phyloP scores from a whole-genome alignment of 2,797 vertebrate genomes.

The Otolemur crassicaudatus region DNA sequence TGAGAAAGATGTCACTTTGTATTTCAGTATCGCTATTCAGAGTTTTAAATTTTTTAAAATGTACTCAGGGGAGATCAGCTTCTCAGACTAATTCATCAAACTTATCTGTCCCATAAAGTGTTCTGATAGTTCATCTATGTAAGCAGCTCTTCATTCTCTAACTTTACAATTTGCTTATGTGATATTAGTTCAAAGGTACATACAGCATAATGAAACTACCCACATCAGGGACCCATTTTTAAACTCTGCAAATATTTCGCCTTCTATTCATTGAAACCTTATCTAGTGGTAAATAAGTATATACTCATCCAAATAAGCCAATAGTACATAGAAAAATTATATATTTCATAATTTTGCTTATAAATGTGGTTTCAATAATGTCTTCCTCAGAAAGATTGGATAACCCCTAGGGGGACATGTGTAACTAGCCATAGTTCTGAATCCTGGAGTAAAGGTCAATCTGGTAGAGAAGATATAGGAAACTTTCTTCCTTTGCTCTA shows the following conservation, averaged over 20 bases:
- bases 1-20: neutral
- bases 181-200: slow-evolving; percentile 15
- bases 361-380: slow-evolving; percentile 28
- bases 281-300: neutral
- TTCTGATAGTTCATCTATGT: neutral
- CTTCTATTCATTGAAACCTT: slow-evolving; percentile 7
- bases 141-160: neutral
- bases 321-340: neutral
- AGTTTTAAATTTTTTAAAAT: slow-evolving; percentile 42
- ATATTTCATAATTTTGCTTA: slow-evolving; percentile 55
- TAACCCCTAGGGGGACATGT: neutral
- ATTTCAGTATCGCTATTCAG: slow-evolving; percentile 29
- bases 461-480: neutral
- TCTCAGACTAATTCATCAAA: slow-evolving; percentile 36
- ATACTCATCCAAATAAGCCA: slow-evolving; percentile 36
- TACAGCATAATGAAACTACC: neutral
- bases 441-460: neutral
- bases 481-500: neutral
- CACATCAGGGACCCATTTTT: slow-evolving; percentile 23
- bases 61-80: neutral
- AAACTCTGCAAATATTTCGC: neutral
- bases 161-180: slow-evolving; percentile 31
- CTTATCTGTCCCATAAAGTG: neutral
- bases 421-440: neutral
- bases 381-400: slow-evolving; percentile 16